Conservation (phyloP, 2,888 invertebrate species). For the Ischnus inquisitorius region DNA sequence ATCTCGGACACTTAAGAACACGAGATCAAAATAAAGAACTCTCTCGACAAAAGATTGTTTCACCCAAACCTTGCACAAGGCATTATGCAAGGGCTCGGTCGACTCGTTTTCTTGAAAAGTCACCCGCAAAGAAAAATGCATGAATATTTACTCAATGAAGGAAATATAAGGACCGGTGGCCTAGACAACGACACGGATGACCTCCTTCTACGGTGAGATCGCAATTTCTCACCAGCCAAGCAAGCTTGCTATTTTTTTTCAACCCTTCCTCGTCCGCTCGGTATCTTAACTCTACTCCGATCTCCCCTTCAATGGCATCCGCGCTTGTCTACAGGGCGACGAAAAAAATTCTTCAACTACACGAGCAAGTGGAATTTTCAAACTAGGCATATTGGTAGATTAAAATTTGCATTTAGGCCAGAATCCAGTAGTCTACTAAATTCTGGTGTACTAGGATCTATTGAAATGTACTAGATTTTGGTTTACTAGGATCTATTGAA, state of each 20-base stretch:
- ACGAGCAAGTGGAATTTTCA: no score
- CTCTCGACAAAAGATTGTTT: conserved; percentile 16
- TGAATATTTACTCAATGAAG: conserved; percentile 61
- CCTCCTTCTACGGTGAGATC: conserved; percentile 46
- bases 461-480: no score
- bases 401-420: no score
- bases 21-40: not conserved
- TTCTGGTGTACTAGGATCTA: no score
- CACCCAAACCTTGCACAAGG: conserved; percentile 18
- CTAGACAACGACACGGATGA: conserved; percentile 60
- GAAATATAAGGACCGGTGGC: conserved; percentile 47
- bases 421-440: no score
- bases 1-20: no score
- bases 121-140: conserved; percentile 49
- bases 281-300: not conserved
- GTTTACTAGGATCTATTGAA: no score
- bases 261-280: not conserved
- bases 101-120: conserved; percentile 29
- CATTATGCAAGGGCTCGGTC: conserved; percentile 37
- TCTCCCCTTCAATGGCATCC: not conserved
- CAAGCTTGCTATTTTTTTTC: not conserved
- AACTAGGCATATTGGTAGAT: no score
- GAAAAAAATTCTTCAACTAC: no score
- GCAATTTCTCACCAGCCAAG: conserved; percentile 22
- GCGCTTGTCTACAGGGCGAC: no score